Percentiles rank a stretch among this genome's conserved stretches.
Conservation (phyloP, 2,113 vertebrate species). For the Prochilodus magdalenae region DNA sequence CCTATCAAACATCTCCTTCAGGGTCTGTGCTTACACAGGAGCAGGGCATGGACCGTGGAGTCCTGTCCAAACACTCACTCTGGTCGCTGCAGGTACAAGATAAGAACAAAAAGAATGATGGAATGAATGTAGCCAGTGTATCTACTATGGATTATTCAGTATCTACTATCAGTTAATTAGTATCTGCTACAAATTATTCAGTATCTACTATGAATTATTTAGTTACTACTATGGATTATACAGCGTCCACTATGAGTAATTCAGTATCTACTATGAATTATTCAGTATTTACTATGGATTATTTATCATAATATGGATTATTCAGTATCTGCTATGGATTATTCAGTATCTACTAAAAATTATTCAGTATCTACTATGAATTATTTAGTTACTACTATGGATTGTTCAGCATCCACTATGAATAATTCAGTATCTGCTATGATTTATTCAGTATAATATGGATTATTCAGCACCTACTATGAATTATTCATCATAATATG, state of each 20-base stretch:
- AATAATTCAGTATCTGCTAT: no score
- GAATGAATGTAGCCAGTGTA: background rate
- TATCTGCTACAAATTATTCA: background rate
- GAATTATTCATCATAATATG: background rate
- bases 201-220: no score
- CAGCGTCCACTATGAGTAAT: no score
- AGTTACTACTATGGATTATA: no score
- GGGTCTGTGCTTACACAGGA: slow-evolving; percentile 83
- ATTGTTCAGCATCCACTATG: no score
- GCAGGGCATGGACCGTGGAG: slow-evolving; percentile 89
- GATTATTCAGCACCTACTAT: background rate
- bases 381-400: no score
- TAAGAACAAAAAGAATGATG: background rate
- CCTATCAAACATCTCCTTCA: slow-evolving; percentile 80
- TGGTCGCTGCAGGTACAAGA: slow-evolving; percentile 68
- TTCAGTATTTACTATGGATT: background rate
- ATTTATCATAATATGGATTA: no score
- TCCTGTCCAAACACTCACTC: slow-evolving; percentile 71
- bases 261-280: no score
- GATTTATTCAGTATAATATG: no score
- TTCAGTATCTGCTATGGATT: no score
- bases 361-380: background rate
- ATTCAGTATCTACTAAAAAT: no score
- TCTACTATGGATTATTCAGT: background rate
- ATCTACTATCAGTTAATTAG: background rate